Percentiles rank a stretch among this genome's conserved stretches.
Evolutionary conservation across 2,113 vertebrate genomes (phyloP).

Genomic region (Strigops habroptila): DNA sequence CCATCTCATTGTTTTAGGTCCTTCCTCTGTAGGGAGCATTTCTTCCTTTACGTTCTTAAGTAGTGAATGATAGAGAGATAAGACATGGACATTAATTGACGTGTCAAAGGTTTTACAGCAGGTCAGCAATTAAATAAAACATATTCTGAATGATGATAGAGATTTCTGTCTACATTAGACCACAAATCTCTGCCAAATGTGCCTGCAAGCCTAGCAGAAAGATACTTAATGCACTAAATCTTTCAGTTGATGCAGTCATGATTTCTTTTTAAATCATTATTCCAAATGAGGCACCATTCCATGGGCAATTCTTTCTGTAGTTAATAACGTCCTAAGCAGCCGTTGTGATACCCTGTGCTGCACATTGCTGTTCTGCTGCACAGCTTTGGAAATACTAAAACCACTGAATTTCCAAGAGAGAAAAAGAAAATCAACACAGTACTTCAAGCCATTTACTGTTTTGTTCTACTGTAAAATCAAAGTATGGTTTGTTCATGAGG

Average conservation of each 20-base stretch:
- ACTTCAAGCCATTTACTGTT: not conserved
- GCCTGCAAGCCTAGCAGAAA: not conserved
- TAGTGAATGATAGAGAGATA: not conserved
- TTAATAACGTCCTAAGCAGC: not conserved
- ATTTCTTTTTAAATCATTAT: not conserved
- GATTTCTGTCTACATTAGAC: not conserved
- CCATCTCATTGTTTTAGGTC: not conserved
- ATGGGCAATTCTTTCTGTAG: not conserved
- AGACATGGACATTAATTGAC: not conserved
- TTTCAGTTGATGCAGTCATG: not conserved
- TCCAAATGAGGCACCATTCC: not conserved
- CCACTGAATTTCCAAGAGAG: not conserved
- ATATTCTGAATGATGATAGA: not conserved
- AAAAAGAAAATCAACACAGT: not conserved
- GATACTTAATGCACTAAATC: not conserved
- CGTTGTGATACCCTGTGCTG: not conserved
- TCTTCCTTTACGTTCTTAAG: not conserved
- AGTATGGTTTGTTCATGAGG: not conserved
- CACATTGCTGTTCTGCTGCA: not conserved
- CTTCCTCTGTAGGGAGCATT: not conserved
- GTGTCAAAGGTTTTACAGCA: not conserved
- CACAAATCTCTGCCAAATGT: not conserved
- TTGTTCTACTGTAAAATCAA: not conserved
- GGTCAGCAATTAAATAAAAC: not conserved
- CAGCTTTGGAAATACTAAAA: not conserved